Base-by-base conservation (phyloP, 2,797 vertebrate species). In the Myotis pilosus region DNA sequence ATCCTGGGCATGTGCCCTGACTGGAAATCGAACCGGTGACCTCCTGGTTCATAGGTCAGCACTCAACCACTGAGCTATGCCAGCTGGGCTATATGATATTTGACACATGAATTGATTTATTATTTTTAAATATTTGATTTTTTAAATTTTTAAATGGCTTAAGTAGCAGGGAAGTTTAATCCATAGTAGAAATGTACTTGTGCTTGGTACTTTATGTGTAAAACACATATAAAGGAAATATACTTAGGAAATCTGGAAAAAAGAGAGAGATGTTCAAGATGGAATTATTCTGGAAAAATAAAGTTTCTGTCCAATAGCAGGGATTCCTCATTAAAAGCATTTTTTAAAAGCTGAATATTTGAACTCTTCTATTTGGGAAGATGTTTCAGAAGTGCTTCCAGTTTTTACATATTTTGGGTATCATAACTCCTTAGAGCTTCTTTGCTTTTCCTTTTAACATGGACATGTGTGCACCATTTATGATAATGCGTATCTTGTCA, bases 381-480 rank as follows among this genome's bases (percentile, higher is more conserved):
- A 11, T 74, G 49, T 60, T 87, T 92, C 69, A 55, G 66, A 95
- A 88, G 75, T 96, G 28, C 15, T 92, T 91, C 5, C 7, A 71
- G n/a, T 89, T 44, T 57, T 93, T 57, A 71, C 62, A n/a, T 55
- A 89, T 38, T 87, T 92, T 78, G 25, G 7, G 8, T 69, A 82
- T 57, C 8, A 41, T 69, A 38, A 13, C 30, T 57, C n/a, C 71
- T 95, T 53, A 72, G 2, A 84, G 22, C 0, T 93, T 72, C n/a
- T 94, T 83, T 95, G 83, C 19, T 53, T 92, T 92, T 87, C 38
- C 41, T 89, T 79, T 60, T 66, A 94, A 85, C 19, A 66, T 47
- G 22, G 19, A 38, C 33, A 47, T 71, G 0, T 41, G 55, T 85
- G 64, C 44, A 49, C 17, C 53, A 95, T 47, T 91, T 92, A 82